A percentile compares a stretch with the other conserved stretches of the same genome.
Conservation (phyloP, 2,113 vertebrate species). For the Tenebrosternarchus preto region DNA sequence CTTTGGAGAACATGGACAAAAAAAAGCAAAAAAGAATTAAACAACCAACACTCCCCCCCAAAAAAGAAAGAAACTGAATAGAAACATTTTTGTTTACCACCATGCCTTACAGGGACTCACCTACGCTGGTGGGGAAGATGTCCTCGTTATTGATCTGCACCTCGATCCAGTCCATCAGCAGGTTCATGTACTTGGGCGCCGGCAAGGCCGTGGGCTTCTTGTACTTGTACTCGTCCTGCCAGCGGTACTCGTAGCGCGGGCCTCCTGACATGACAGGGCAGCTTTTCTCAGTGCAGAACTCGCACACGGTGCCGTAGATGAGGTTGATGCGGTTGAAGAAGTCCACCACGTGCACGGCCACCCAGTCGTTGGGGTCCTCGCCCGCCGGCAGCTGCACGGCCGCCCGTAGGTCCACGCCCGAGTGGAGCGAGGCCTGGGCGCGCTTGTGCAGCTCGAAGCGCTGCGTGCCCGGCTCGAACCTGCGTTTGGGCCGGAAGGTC, state of each 20-base stretch:
- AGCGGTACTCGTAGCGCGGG: constrained; percentile 83
- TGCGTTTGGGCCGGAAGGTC: constrained; percentile 84
- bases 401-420: constrained; percentile 77
- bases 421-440: constrained; percentile 80
- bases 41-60: too few relatives aligned
- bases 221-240: constrained; percentile 85
- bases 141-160: constrained; percentile 85
- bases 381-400: constrained; percentile 80
- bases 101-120: constrained; percentile 66
- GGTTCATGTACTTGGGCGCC: constrained; percentile 85
- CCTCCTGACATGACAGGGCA: constrained; percentile 87
- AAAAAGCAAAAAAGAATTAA: too few relatives aligned
- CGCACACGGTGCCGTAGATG: constrained; percentile 85
- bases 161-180: constrained; percentile 89
- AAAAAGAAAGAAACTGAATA: too few relatives aligned
- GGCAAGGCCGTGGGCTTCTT: constrained; percentile 84
- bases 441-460: constrained; percentile 85
- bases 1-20: not conserved
- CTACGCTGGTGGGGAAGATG: constrained; percentile 83
- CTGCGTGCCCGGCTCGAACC: constrained; percentile 85
- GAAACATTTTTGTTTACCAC: too few relatives aligned
- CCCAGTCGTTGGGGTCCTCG: constrained; percentile 85
- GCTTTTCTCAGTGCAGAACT: constrained; percentile 83
- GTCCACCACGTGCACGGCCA: constrained; percentile 85
- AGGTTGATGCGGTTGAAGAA: constrained; percentile 89